Percentiles rank a stretch among this genome's conserved stretches.
Evolutionary conservation across 30 jellyfish, hydroid and myxozoan species (phyloP).

Genomic region (Aurelia sp.): DNA sequence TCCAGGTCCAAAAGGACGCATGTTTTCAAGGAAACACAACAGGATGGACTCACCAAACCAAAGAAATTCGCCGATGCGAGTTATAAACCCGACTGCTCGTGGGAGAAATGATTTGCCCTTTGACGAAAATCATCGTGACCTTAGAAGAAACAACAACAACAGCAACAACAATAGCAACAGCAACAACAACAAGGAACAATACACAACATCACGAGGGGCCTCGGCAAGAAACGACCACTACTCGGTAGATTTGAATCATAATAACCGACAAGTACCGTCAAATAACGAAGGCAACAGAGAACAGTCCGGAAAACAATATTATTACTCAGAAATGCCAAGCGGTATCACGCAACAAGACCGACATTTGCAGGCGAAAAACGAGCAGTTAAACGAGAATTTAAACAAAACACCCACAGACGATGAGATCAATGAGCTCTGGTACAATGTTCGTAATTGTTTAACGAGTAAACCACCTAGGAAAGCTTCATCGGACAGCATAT

Average conservation of each 20-base stretch:
- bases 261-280: neutral
- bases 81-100: slow-evolving; percentile 29
- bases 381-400: slow-evolving; percentile 2
- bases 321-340: slow-evolving; percentile 11
- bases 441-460: slow-evolving; percentile 85
- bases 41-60: slow-evolving; percentile 12
- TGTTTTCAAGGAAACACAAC: slow-evolving; percentile 43
- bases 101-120: neutral
- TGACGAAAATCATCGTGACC: neutral
- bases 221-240: no score
- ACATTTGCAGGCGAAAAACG: neutral
- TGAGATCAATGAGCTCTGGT: slow-evolving; percentile 93
- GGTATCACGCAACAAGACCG: slow-evolving; percentile 26
- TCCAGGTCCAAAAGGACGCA: slow-evolving; percentile 61
- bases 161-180: no score
- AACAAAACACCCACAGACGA: slow-evolving; percentile 98
- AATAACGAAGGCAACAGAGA: neutral
- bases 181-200: no score
- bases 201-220: no score
- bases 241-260: neutral
- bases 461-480: slow-evolving; percentile 64
- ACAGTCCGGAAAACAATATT: neutral
- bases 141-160: no score
- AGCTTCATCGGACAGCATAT: slow-evolving; percentile 82
- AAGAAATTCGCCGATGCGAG: slow-evolving; percentile 75